Conservation (phyloP, 2,113 vertebrate genomes). For the Cebus imitator region DNA sequence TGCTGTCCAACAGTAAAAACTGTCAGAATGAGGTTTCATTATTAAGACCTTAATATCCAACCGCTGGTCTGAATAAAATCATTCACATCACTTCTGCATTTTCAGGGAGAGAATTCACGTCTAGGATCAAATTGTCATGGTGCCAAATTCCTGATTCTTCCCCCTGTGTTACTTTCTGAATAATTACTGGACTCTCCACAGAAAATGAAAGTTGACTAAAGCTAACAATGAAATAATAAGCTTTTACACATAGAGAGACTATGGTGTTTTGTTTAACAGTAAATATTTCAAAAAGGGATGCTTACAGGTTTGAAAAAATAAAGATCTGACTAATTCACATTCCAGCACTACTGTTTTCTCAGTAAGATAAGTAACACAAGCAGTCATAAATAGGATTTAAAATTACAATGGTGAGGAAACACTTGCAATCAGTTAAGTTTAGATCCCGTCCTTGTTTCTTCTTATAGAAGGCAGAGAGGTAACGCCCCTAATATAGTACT, state of each 20-base stretch:
- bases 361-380: background rate
- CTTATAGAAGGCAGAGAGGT: background rate
- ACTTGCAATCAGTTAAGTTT: background rate
- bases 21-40: constrained; percentile 72
- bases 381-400: background rate
- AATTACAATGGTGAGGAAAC: background rate
- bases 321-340: constrained; percentile 42
- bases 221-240: constrained; percentile 61
- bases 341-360: background rate
- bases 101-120: constrained; percentile 70
- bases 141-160: constrained; percentile 43
- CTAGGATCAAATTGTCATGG: constrained; percentile 68
- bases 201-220: constrained; percentile 74
- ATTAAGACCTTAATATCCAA: constrained; percentile 78
- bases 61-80: constrained; percentile 62
- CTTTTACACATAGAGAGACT: background rate
- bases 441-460: background rate
- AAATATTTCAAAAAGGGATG: constrained; percentile 59
- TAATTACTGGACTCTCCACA: constrained; percentile 68
- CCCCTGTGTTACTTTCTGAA: constrained; percentile 57
- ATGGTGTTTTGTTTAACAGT: constrained; percentile 30
- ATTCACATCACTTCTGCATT: constrained; percentile 45
- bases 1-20: constrained; percentile 66
- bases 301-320: constrained; percentile 59
- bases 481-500: background rate